Evolutionary conservation across 2,113 vertebrate species (phyloP), one percentile per base, ranked within the genome.

Genomic region (Nematolebias whitei): DNA sequence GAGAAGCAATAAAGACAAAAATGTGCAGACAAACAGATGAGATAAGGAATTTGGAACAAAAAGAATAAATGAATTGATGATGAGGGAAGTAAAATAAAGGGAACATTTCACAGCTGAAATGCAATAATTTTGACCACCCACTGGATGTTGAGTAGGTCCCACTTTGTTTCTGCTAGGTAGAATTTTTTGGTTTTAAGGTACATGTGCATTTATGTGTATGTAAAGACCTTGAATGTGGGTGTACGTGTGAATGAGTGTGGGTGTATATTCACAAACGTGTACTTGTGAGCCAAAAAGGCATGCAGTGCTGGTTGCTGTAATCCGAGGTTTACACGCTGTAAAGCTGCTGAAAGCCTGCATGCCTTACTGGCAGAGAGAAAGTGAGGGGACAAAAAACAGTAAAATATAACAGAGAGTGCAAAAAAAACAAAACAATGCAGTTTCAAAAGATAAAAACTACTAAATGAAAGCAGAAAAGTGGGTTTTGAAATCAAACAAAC

Each of bases 311-410:
- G 78, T 67, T 83, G 85, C 85, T 88, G 87, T 90, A 91, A 89
- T 90, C 88, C 80, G 56, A 83, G 88, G 85, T 91, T 91, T 91
- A 91, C 88, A 88, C 53, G 83, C 85, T 88, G 90, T 91, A 91
- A 91, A 88, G 73, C 88, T 83, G 62, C 85, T 67, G 74, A 83
- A 88, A 85, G 85, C 87, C 88, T 88, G 79, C 76, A 86, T 87
- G 80, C 83, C 80, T 78, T 7, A 79, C 87, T 89, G 87, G 80
- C 82, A 87, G 76, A 82, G 70, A 85, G 51, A 57, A 77, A 71
- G 71, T 56, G 40, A 51, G 66, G 20, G 26, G 48, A 57, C 14
- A 40, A 71, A 20, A 61, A 65, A 74, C 35, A 45, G 62, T 39
- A 14, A 54, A 57, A 26, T 61, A 56, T 48, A 63, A 79, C 69